These are phyloP conservation scores for Zootermopsis nevadensis DNA, from an alignment of 2,888 invertebrate genomes.

Conservation along the genomic window DNA sequence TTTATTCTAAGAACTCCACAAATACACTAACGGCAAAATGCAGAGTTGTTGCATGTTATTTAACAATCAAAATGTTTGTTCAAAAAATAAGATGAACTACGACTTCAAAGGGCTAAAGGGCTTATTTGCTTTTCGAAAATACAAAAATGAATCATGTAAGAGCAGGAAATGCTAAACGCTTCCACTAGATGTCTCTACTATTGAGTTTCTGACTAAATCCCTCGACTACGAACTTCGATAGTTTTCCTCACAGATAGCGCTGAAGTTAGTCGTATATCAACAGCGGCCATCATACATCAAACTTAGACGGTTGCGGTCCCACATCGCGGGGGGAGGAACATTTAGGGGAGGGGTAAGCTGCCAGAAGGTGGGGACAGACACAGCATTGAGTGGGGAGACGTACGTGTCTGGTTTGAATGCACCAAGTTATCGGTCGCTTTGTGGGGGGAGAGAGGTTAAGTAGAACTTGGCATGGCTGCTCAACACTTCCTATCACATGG, in stretches of 20 bases:
- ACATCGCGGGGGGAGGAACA: slow-evolving; percentile 22
- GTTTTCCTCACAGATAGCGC: slow-evolving; percentile 17
- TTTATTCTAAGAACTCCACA: too few species aligned
- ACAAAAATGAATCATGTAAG: too few species aligned
- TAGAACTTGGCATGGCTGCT: not conserved
- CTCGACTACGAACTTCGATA: slow-evolving; percentile 38
- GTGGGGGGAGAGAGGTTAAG: not conserved
- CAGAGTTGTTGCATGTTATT: too few species aligned
- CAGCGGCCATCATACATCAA: slow-evolving; percentile 53
- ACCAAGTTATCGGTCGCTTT: slow-evolving; percentile 15
- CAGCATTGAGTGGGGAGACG: slow-evolving; percentile 19
- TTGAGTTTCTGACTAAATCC: not conserved
- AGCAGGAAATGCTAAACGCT: too few species aligned
- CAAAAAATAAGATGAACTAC: too few species aligned
- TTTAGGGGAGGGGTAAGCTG: slow-evolving; percentile 34
- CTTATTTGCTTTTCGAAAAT: too few species aligned
- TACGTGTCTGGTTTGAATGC: slow-evolving; percentile 4
- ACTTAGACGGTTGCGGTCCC: not conserved
- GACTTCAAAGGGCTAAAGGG: too few species aligned
- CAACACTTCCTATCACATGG: not conserved
- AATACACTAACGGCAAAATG: too few species aligned
- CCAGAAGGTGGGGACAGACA: slow-evolving; percentile 42
- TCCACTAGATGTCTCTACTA: slow-evolving; percentile 7
- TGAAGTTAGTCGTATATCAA: slow-evolving; percentile 23
- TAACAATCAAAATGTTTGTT: too few species aligned